phyloP scores from a whole-genome alignment of 2,888 invertebrate species.

The Agrochola circellaris region DNA sequence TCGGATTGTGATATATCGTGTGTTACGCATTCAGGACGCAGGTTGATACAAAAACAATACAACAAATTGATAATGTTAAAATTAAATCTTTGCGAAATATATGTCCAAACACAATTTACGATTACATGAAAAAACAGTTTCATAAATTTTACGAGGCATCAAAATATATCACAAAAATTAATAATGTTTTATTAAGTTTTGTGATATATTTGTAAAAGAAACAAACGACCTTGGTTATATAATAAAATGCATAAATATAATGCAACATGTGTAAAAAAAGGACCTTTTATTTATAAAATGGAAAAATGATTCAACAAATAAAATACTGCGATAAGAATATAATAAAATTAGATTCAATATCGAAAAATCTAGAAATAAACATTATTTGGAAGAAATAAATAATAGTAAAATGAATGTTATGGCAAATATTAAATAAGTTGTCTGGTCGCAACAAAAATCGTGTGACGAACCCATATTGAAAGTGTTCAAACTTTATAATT shows the following conservation, averaged over 20 bases:
- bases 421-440: not conserved
- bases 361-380: not conserved
- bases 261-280: not conserved
- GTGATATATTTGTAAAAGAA: not conserved
- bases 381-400: not conserved
- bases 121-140: not conserved
- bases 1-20: too few species aligned
- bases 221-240: not conserved
- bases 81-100: constrained; percentile 1
- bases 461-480: not conserved
- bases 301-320: not conserved
- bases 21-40: too few species aligned
- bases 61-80: not conserved
- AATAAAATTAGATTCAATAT: not conserved
- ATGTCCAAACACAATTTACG: not conserved
- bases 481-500: not conserved
- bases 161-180: not conserved
- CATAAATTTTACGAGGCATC: not conserved
- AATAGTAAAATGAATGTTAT: constrained; percentile 6
- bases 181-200: too few species aligned
- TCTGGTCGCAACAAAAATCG: constrained; percentile 10
- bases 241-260: too few species aligned
- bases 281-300: not conserved
- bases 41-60: not conserved
- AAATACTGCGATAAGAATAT: not conserved